Conservation (phyloP, 1,140 invertebrate species). For the Cotesia vestalis region DNA sequence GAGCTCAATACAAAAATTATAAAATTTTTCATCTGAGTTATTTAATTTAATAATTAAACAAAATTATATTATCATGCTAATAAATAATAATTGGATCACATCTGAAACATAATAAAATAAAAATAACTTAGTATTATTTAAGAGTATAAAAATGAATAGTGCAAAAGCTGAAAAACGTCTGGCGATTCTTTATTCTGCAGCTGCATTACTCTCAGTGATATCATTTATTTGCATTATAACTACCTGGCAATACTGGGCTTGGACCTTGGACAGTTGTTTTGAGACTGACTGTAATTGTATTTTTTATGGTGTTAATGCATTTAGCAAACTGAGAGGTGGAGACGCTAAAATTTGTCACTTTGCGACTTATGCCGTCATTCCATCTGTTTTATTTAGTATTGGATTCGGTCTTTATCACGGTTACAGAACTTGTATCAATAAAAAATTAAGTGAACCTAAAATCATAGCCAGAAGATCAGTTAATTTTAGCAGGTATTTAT, state of each 20-base stretch:
- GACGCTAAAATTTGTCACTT: conserved; percentile 72
- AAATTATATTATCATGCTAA: too few species aligned
- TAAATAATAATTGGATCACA: too few species aligned
- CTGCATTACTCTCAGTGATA: conserved; percentile 64
- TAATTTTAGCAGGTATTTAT: conserved; percentile 43
- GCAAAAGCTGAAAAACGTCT: conserved; percentile 66
- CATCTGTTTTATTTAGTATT: conserved; percentile 67
- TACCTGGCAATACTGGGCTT: conserved; percentile 73
- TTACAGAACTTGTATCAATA: conserved; percentile 72
- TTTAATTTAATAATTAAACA: neutral
- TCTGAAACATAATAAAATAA: neutral
- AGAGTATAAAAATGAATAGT: conserved; percentile 47
- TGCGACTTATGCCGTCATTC: conserved; percentile 69
- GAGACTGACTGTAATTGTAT: conserved; percentile 74
- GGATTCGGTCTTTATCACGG: conserved; percentile 72
- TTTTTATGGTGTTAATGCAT: conserved; percentile 70
- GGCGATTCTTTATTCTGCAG: conserved; percentile 65
- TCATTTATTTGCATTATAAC: conserved; percentile 69
- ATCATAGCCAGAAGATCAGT: conserved; percentile 36
- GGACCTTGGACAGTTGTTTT: conserved; percentile 72
- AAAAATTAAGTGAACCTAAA: conserved; percentile 54
- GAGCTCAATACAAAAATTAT: too few species aligned
- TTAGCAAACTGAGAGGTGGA: conserved; percentile 72
- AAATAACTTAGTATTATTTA: conserved; percentile 22
- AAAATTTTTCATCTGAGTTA: neutral